Conservation (phyloP, 2,888 invertebrate genomes). For the Thymelicus acteon region DNA sequence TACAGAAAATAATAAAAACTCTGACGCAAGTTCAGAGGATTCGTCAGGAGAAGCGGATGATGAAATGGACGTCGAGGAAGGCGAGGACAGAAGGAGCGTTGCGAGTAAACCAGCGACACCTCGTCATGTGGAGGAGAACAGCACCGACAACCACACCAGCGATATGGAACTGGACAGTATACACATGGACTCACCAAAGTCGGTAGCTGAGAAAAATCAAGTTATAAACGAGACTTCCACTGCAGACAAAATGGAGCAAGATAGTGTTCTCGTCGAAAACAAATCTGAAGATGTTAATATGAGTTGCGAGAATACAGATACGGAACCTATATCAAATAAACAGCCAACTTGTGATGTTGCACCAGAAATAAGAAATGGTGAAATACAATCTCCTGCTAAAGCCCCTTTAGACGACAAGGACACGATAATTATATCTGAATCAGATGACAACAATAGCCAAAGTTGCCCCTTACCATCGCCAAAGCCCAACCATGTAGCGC, state of each 20-base stretch:
- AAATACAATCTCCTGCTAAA: constrained; percentile 64
- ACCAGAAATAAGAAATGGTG: constrained; percentile 61
- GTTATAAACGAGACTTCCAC: constrained; percentile 64
- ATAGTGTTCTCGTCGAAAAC: constrained; percentile 46
- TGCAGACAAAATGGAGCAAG: constrained; percentile 56
- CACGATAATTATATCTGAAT: constrained; percentile 78
- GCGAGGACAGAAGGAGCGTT: constrained; percentile 71
- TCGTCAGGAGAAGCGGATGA: constrained; percentile 88
- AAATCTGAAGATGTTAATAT: constrained; percentile 44
- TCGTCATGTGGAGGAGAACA: constrained; percentile 68
- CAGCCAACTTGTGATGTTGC: constrained; percentile 55
- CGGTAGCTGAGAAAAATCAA: constrained; percentile 71
- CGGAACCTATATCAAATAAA: constrained; percentile 48
- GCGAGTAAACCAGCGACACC: constrained; percentile 72
- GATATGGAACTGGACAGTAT: constrained; percentile 81
- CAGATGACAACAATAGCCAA: constrained; percentile 80
- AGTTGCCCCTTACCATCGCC: constrained; percentile 80
- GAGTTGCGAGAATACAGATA: constrained; percentile 44
- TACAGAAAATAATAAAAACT: constrained; percentile 66
- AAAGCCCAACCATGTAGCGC: constrained; percentile 62
- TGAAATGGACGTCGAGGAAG: constrained; percentile 87
- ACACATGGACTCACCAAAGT: constrained; percentile 79
- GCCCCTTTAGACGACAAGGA: constrained; percentile 71
- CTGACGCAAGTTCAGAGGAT: constrained; percentile 84
- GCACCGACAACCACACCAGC: constrained; percentile 79